Evolutionary conservation across 2,113 vertebrate species (phyloP).

Genomic region (Monarcha castaneiventris): DNA sequence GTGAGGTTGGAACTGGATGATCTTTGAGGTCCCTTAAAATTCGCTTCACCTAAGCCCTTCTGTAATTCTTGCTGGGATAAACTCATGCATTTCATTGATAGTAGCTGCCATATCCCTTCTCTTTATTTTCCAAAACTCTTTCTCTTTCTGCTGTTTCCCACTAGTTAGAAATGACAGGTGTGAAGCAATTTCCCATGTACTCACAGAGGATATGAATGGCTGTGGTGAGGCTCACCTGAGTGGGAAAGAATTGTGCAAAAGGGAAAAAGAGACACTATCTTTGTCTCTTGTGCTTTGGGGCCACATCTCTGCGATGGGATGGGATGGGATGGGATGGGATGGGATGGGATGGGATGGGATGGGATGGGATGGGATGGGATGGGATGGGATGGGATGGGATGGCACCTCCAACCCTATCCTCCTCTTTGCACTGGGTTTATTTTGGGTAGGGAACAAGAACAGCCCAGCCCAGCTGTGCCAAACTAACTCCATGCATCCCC

Average conservation of each 20-base stretch:
- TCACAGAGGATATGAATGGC: background rate
- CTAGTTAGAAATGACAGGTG: background rate
- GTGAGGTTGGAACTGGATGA: background rate
- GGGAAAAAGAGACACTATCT: rapidly evolving
- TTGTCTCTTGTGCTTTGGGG: background rate
- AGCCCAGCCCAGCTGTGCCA: background rate
- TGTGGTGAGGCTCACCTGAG: background rate
- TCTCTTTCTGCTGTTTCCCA: background rate
- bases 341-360: no score
- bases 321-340: no score
- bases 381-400: no score
- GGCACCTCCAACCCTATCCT: background rate
- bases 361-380: no score
- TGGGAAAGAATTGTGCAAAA: background rate
- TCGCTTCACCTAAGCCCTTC: background rate
- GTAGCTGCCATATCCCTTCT: background rate
- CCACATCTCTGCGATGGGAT: no score
- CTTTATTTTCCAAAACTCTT: background rate
- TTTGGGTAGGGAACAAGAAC: background rate
- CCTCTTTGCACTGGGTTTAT: background rate
- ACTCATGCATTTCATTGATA: background rate
- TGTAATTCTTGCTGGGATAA: background rate
- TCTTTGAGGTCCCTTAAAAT: background rate
- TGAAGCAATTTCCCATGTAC: background rate
- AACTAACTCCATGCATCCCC: background rate